Percentiles rank a stretch among this genome's conserved stretches.
These are phyloP conservation scores for Syrista parreyssii DNA, from an alignment of 2,888 invertebrate genomes.

Conservation along the genomic window DNA sequence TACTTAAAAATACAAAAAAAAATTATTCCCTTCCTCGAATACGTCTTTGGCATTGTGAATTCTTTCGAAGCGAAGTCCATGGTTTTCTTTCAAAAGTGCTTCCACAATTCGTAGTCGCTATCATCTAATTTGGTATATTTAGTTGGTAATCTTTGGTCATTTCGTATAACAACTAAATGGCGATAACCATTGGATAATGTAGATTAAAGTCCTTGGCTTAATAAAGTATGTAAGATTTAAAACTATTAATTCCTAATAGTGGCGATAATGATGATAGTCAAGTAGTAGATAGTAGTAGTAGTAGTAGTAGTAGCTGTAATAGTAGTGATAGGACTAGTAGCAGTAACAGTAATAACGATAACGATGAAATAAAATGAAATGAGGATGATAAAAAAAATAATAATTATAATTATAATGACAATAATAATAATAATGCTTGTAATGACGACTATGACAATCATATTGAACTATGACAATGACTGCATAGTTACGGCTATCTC, in stretches of 20 bases:
- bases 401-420: too few species aligned
- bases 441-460: too few species aligned
- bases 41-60: neutral
- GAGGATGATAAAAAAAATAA: too few species aligned
- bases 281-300: neutral
- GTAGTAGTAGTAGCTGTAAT: neutral
- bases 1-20: too few species aligned
- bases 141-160: conserved; percentile 56
- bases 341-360: too few species aligned
- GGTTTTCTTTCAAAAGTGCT: conserved; percentile 8
- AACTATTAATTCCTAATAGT: conserved; percentile 15
- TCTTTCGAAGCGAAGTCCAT: neutral
- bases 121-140: conserved; percentile 22
- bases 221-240: conserved; percentile 4
- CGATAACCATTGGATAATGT: conserved; percentile 25
- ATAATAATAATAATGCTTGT: too few species aligned
- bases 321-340: neutral
- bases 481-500: neutral
- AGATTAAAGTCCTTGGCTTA: conserved; percentile 22
- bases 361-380: too few species aligned
- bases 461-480: neutral
- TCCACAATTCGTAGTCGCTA: conserved; percentile 15
- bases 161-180: conserved; percentile 59
- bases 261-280: conserved; percentile 36
- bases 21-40: too few species aligned